Evolutionary conservation across 2,888 invertebrate genomes (phyloP).

Genomic region (Diploptera punctata): DNA sequence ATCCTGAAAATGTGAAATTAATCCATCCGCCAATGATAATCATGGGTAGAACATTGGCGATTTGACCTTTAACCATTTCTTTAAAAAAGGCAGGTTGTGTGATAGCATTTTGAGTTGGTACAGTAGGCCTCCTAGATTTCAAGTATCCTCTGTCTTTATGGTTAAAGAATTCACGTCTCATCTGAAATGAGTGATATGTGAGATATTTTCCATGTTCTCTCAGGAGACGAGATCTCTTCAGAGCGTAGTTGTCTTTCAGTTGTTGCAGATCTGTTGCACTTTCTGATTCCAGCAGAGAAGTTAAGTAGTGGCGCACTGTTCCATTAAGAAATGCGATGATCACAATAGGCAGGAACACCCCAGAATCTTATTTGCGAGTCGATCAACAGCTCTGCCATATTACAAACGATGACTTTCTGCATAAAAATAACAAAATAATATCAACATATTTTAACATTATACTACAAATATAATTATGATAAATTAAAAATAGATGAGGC

Average conservation of each 20-base stretch:
- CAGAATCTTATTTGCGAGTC: constrained; percentile 96
- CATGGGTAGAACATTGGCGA: constrained; percentile 98
- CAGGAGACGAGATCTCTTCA: constrained; percentile 89
- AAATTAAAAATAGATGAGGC: no score
- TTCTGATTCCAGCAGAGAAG: constrained; percentile 90
- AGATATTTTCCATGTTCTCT: constrained; percentile 97
- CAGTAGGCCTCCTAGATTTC: constrained; percentile 86
- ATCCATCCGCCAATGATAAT: constrained; percentile 99
- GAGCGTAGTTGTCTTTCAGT: constrained; percentile 94
- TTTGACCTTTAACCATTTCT: constrained; percentile 98
- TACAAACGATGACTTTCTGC: no score
- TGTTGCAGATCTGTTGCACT: constrained; percentile 96
- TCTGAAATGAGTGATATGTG: constrained; percentile 88
- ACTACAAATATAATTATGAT: no score
- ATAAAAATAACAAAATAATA: no score
- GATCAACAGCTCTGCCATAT: constrained; percentile 89
- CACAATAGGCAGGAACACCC: constrained; percentile 99
- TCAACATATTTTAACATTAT: no score
- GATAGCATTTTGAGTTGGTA: constrained; percentile 88
- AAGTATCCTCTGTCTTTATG: constrained; percentile 93
- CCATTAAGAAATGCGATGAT: constrained; percentile 98
- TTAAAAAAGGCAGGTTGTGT: constrained; percentile 97
- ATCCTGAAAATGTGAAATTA: constrained; percentile 99
- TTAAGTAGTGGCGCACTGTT: constrained; percentile 96
- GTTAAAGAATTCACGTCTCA: constrained; percentile 94